Base-by-base conservation (phyloP, 2,888 invertebrate genomes). In the Mamestra brassicae region DNA sequence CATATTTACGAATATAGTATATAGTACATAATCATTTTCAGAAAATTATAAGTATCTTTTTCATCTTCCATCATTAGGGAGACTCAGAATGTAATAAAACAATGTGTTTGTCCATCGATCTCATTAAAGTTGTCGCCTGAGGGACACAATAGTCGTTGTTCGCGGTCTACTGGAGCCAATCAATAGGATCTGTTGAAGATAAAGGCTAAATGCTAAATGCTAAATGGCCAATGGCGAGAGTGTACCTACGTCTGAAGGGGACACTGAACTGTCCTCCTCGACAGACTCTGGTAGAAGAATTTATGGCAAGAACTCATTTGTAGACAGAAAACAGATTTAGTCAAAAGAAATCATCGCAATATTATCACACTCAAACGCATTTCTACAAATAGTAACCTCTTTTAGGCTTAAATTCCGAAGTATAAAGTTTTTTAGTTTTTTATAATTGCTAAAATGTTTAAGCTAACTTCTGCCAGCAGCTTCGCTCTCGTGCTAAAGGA, bases 91-190 rank as follows among this genome's bases (percentile, higher is more conserved):
- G 42, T 26, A 74, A 74, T 83, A 79, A 71, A 79, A 79, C 70
- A 81, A 83, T 80, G 79, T 64, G 42, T 82, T 82, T 82, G 71
- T 73, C 65, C 71, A 65, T 52, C 78, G 68, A 82, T 65, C 78
- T 81, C 72, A 78, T 83, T 83, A 71, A 69, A 75, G 72, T 81
- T 58, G 66, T 47, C 58, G 64, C 60, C 62, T 71, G 62, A 71
- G 68, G 62, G 72, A 66, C 54, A 70, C 81, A 72, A 70, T 71
- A 68, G 72, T 61, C 17, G 57, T 45, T 36, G 61, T 65, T 80
- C 52, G 11, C 73, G 80, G 86, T 84, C 85, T 78, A 52, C 54
- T 81, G 69, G 54, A 77, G 50, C 52, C 86, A 77, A 85, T 83
- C 73, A 83, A 80, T 77, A 70, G 68, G 7, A 69, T 58, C 17